Percentiles rank a stretch among this genome's conserved stretches.
Evolutionary conservation across 2,113 vertebrate genomes (phyloP).

Genomic region (Lamprologus sp.): DNA sequence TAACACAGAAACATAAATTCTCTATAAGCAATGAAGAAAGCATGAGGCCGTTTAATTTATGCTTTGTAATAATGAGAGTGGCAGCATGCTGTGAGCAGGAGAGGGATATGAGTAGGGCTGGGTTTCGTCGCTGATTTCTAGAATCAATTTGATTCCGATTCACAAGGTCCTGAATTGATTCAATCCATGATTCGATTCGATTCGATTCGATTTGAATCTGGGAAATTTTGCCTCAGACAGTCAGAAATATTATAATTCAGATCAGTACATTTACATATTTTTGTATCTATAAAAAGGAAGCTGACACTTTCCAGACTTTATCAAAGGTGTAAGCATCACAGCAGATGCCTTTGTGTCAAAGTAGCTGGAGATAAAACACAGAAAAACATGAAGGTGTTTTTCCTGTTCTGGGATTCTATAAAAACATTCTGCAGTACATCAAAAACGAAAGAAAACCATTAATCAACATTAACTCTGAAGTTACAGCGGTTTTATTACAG

Average conservation of each 20-base stretch:
- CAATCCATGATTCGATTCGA: fast-evolving
- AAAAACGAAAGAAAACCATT: fast-evolving
- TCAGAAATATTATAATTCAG: neutral
- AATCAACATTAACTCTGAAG: neutral
- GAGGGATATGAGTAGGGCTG: neutral
- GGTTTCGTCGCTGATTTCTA: fast-evolving
- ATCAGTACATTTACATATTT: neutral
- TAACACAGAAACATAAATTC: no score
- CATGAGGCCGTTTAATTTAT: no score
- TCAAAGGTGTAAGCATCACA: fast-evolving
- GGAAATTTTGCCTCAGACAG: neutral
- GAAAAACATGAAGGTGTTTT: neutral
- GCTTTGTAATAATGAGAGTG: no score
- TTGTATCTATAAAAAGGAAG: neutral
- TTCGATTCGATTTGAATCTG: neutral
- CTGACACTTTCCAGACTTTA: fast-evolving
- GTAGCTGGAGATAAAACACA: neutral
- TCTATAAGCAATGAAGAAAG: no score
- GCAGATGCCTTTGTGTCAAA: neutral
- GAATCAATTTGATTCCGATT: fast-evolving
- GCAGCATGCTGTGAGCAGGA: no score
- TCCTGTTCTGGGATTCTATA: neutral
- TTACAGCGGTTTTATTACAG: fast-evolving
- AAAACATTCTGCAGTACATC: neutral
- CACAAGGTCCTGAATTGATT: neutral